These are phyloP conservation scores for Nipponia nippon DNA, from an alignment of 2,113 vertebrate genomes.

Conservation along the genomic window DNA sequence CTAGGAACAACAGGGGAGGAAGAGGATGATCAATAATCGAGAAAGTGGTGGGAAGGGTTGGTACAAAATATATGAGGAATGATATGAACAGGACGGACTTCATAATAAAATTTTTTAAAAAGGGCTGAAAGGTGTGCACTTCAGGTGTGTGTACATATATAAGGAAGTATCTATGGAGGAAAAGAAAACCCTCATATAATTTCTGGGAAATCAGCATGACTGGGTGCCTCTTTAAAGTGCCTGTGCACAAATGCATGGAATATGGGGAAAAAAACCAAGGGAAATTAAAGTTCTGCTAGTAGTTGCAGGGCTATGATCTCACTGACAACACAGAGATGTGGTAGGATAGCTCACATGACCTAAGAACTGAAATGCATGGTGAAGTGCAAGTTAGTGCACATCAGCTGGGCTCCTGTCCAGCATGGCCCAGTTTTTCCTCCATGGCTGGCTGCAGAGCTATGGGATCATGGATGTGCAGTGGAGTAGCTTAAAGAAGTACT, in stretches of 20 bases:
- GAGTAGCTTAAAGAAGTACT: neutral
- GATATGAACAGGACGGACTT: neutral
- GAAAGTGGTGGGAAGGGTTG: neutral
- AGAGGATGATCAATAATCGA: neutral
- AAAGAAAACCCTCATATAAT: neutral
- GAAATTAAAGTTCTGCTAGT: neutral
- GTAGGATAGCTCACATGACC: neutral
- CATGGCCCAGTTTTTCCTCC: neutral
- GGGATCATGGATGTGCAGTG: rapidly evolving
- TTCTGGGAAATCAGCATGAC: neutral
- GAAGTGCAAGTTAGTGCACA: neutral
- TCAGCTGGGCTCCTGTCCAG: neutral
- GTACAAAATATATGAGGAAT: neutral
- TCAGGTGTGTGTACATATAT: neutral
- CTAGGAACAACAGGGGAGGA: neutral
- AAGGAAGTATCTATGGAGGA: neutral
- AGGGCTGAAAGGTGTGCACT: neutral
- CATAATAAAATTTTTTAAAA: neutral
- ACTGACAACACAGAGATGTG: neutral
- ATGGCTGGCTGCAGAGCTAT: neutral
- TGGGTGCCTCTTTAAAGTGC: neutral
- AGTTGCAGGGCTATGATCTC: neutral
- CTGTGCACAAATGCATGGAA: neutral
- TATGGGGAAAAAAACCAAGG: neutral
- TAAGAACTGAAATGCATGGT: neutral